A percentile compares a stretch with the other conserved stretches of the same genome.
Evolutionary conservation across 2,888 invertebrate species (phyloP).

Genomic region (Drosophila demipolita): DNA sequence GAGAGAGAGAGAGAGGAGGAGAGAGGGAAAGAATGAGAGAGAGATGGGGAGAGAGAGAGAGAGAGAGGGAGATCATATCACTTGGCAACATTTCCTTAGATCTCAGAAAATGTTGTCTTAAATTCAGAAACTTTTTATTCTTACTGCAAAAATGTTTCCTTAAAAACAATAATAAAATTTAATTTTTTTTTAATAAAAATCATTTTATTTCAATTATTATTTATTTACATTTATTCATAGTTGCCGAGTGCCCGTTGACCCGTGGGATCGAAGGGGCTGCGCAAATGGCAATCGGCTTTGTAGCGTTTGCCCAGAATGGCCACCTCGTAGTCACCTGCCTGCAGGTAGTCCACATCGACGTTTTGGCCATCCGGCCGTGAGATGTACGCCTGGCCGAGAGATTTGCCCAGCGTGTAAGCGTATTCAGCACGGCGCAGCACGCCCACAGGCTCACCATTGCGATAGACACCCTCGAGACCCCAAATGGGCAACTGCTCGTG

Average conservation of each 20-base stretch:
- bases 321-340: conserved; percentile 90
- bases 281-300: conserved; percentile 89
- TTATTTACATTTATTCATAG: conserved; percentile 82
- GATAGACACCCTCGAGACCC: conserved; percentile 94
- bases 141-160: background rate
- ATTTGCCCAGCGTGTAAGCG: conserved; percentile 87
- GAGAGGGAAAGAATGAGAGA: background rate
- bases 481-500: conserved; percentile 91
- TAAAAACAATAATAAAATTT: background rate
- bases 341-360: conserved; percentile 89
- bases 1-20: background rate
- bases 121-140: background rate
- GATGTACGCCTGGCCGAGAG: conserved; percentile 88
- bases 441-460: conserved; percentile 91
- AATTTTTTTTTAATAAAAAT: too few species aligned
- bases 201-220: background rate
- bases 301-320: conserved; percentile 92
- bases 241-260: conserved; percentile 90
- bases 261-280: conserved; percentile 93
- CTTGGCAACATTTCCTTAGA: background rate
- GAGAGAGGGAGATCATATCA: background rate
- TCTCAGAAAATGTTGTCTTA: background rate
- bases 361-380: conserved; percentile 86
- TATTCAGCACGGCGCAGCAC: conserved; percentile 93
- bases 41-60: too few species aligned